Evolutionary conservation across 2,113 vertebrate genomes (phyloP), one percentile per base, ranked within the genome.

Genomic region (Trochalopteron elliotii): DNA sequence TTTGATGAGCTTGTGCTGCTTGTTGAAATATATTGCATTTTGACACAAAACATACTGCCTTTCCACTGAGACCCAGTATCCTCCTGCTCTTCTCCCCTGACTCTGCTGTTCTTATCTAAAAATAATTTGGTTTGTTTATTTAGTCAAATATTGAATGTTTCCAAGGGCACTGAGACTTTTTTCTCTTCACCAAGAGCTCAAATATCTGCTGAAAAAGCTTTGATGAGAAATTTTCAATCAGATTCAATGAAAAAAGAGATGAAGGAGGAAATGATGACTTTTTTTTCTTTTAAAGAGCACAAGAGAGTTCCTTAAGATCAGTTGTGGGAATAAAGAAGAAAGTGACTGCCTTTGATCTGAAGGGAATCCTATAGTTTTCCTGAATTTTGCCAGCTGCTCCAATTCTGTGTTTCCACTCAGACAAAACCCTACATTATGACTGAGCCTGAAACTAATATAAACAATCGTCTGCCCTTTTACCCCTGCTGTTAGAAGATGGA

Each of bases 381-480:
- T 89, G 64, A 94, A 93, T 95, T 93, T 81, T 94, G 67, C 92
- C 95, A 96, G 83, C 93, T 94, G 87, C 63, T 96, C 42, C 50
- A 42, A 7, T 94, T 86, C 76, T 88, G 75, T 49, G 22, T 52
- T 91, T 96, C 92, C 71, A 92, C 79, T 86, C 71, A 83, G 80
- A 95, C 82, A 92, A 95, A 97, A 88, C 68, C 76, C 44, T 95
- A 44, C 92, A 77, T 94, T 94, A 90, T 88, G 83, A 81, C 0
- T 85, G 87, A 91, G 75, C 35, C 57, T 96, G 55, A 95, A 94
- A 93, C 67, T 79, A 93, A 49, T 15, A 20, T 93, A 97, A 96
- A 96, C 90, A 93, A 39, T 74, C 20, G 39, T 86, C 59, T 92
- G 87, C 84, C 93, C 94, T 96, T 94, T 96, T 96, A 96, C 33